Conservation (phyloP, 2,888 invertebrate species). For the Mycogona germanica region DNA sequence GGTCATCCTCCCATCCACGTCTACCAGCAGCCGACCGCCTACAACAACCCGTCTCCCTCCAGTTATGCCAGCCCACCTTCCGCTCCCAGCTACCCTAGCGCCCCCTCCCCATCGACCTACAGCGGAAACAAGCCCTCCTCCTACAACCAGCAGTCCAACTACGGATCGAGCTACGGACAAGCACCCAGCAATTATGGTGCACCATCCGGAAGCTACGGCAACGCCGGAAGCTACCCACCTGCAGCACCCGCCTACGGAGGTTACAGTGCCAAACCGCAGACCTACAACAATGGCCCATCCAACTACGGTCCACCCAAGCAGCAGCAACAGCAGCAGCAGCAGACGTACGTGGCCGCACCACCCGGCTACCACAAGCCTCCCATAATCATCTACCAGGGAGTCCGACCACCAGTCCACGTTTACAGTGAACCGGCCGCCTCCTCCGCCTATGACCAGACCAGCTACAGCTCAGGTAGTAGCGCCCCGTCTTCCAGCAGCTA, state of each 20-base stretch:
- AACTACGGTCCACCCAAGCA: slow-evolving; percentile 17
- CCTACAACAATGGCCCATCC: not conserved
- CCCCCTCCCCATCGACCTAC: slow-evolving; percentile 18
- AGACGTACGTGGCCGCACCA: slow-evolving; percentile 28
- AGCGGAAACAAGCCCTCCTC: slow-evolving; percentile 22
- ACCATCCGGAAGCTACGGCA: slow-evolving; percentile 17
- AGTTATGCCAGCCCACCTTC: slow-evolving; percentile 26
- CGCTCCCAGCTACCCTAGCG: slow-evolving; percentile 22
- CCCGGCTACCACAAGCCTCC: slow-evolving; percentile 31
- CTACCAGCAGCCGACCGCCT: slow-evolving; percentile 28
- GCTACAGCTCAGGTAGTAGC: slow-evolving; percentile 4
- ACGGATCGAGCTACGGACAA: too few relatives aligned
- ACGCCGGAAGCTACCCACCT: slow-evolving; percentile 7
- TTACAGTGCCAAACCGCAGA: slow-evolving; percentile 13
- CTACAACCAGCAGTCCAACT: slow-evolving; percentile 12
- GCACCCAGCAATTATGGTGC: slow-evolving; percentile 4
- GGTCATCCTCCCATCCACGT: slow-evolving; percentile 34
- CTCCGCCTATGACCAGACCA: not conserved
- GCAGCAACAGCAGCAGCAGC: slow-evolving; percentile 3
- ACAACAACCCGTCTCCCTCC: slow-evolving; percentile 21
- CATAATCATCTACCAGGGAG: slow-evolving; percentile 34
- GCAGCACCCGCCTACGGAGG: slow-evolving; percentile 15
- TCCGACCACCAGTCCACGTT: slow-evolving; percentile 33
- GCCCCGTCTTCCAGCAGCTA: not conserved
- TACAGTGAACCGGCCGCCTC: slow-evolving; percentile 23